Conservation (phyloP, 1,140 invertebrate species). For the fruit fly (Drosophila melanogaster) region Release_6_plus_ISO1_MT NT_033779.5:2814501-2815000, state of each 20-base stretch:
- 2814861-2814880: conserved; percentile 35
- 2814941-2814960: conserved; percentile 33
- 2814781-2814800: neutral
- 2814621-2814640: conserved; percentile 30
- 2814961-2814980: conserved; percentile 50
- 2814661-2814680: conserved; percentile 69
- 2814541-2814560: conserved; percentile 34
- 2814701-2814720: conserved; percentile 73
- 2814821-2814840: conserved; percentile 68
- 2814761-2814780: neutral
- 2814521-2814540: conserved; percentile 53
- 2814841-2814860: conserved; percentile 67
- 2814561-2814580: conserved; percentile 12
- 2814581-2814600: conserved; percentile 7
- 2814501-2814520: conserved; percentile 49
- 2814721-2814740: conserved; percentile 65
- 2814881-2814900: conserved; percentile 20
- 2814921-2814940: conserved; percentile 22
- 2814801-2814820: conserved; percentile 74
- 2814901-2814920: conserved; percentile 2
- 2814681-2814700: conserved; percentile 63
- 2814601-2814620: neutral
- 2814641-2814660: conserved; percentile 54
- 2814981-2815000: conserved; percentile 74
- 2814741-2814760: conserved; percentile 80